A percentile compares a stretch with the other conserved stretches of the same genome.
phyloP scores from a whole-genome alignment of 2,888 invertebrate genomes.

The Podotricha telesiphe region DNA sequence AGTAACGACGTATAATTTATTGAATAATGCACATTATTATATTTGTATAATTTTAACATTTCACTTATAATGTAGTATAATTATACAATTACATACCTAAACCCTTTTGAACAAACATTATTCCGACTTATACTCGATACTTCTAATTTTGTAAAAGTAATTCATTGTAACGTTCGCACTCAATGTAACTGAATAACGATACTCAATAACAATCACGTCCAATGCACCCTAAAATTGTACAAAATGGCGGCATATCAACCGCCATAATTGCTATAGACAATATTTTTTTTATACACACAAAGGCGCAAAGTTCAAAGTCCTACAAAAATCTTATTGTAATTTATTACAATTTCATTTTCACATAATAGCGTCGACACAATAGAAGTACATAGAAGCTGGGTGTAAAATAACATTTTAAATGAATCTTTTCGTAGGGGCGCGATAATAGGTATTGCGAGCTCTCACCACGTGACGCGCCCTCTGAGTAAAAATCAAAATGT shows the following conservation, averaged over 20 bases:
- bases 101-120: slow-evolving; percentile 14
- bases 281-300: slow-evolving; percentile 44
- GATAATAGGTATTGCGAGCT: slow-evolving; percentile 76
- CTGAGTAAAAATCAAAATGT: slow-evolving; percentile 67
- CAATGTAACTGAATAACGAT: slow-evolving; percentile 71
- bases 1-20: background rate
- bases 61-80: slow-evolving; percentile 7
- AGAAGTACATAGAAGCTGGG: slow-evolving; percentile 70
- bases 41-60: background rate
- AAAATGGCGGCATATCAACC: slow-evolving; percentile 69
- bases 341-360: slow-evolving; percentile 62
- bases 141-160: slow-evolving; percentile 31
- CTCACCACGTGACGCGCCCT: slow-evolving; percentile 73
- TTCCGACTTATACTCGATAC: slow-evolving; percentile 22
- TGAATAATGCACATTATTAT: background rate
- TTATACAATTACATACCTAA: background rate
- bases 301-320: slow-evolving; percentile 57
- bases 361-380: slow-evolving; percentile 62
- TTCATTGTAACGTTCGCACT: slow-evolving; percentile 60
- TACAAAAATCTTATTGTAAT: slow-evolving; percentile 47
- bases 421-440: slow-evolving; percentile 78
- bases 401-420: slow-evolving; percentile 84
- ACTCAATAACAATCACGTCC: slow-evolving; percentile 67
- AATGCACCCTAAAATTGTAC: slow-evolving; percentile 55
- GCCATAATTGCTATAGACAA: slow-evolving; percentile 50